Conservation (phyloP, 2,113 vertebrate species). For the Setophaga coronata region DNA sequence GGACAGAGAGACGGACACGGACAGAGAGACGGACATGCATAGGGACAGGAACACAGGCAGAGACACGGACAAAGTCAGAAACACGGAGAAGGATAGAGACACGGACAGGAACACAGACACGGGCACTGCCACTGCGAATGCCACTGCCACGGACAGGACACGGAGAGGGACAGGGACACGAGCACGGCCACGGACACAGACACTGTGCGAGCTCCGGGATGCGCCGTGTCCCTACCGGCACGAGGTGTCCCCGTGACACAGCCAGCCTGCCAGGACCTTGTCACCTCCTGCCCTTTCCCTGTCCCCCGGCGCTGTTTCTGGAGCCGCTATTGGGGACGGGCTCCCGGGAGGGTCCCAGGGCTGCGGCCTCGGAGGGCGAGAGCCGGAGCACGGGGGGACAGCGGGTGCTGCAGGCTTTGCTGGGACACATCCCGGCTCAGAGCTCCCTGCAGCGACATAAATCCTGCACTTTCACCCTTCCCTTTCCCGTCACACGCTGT, state of each 20-base stretch:
- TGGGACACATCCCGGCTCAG: background rate
- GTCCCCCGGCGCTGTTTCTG: background rate
- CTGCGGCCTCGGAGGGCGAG: rapidly evolving
- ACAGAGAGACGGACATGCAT: too few species aligned
- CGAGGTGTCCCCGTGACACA: background rate
- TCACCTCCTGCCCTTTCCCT: rapidly evolving
- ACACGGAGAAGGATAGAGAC: too few species aligned
- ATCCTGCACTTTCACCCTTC: background rate
- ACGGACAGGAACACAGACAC: rapidly evolving
- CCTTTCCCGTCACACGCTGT: background rate
- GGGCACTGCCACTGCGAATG: too few species aligned
- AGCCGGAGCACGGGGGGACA: background rate
- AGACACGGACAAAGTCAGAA: too few species aligned
- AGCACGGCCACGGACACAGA: rapidly evolving
- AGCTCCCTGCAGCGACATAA: background rate
- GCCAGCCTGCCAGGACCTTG: too few species aligned
- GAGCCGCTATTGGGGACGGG: rapidly evolving
- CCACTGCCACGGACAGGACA: too few species aligned
- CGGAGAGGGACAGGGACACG: rapidly evolving
- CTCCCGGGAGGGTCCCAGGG: background rate
- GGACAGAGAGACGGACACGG: rapidly evolving
- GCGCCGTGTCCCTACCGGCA: too few species aligned
- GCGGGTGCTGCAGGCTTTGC: rapidly evolving
- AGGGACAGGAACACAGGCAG: too few species aligned
- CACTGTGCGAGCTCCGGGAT: background rate